Evolutionary conservation across 2,888 invertebrate species (phyloP).

Genomic region (Camptogramma bilineatum): DNA sequence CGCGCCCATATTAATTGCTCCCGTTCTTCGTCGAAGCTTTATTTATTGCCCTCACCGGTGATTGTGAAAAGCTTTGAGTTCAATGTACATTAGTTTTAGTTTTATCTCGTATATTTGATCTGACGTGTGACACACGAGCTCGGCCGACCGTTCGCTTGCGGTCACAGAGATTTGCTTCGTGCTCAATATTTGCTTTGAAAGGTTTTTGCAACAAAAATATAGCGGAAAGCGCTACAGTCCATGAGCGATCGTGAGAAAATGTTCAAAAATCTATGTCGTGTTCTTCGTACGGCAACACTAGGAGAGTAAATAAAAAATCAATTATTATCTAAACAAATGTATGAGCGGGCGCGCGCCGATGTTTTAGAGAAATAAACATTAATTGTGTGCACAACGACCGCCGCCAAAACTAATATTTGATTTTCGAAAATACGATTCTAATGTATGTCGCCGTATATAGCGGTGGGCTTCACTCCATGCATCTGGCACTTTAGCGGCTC

Average conservation of each 20-base stretch:
- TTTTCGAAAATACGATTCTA: slow-evolving; percentile 84
- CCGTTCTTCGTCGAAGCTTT: slow-evolving; percentile 83
- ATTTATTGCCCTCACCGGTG: slow-evolving; percentile 81
- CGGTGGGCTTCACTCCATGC: slow-evolving; percentile 59
- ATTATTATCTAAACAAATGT: slow-evolving; percentile 82
- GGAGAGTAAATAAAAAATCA: slow-evolving; percentile 79
- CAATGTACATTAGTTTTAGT: slow-evolving; percentile 81
- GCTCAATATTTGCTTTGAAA: slow-evolving; percentile 46
- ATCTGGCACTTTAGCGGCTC: slow-evolving; percentile 79
- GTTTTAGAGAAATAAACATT: slow-evolving; percentile 85
- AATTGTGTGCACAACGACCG: slow-evolving; percentile 81
- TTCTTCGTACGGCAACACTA: slow-evolving; percentile 72
- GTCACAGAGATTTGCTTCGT: slow-evolving; percentile 42
- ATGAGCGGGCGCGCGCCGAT: slow-evolving; percentile 78
- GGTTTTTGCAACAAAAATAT: slow-evolving; percentile 61
- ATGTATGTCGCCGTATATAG: slow-evolving; percentile 78
- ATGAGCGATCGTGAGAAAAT: slow-evolving; percentile 68
- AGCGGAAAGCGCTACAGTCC: slow-evolving; percentile 46
- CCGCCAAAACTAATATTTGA: slow-evolving; percentile 82
- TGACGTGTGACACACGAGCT: slow-evolving; percentile 75
- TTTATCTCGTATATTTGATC: slow-evolving; percentile 79
- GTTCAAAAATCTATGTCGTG: slow-evolving; percentile 63
- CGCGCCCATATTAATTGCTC: slow-evolving; percentile 85
- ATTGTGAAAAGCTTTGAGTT: slow-evolving; percentile 82
- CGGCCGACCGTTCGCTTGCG: slow-evolving; percentile 49